Conservation (phyloP, 2,113 vertebrate genomes). For the Heterochromis multidens region DNA sequence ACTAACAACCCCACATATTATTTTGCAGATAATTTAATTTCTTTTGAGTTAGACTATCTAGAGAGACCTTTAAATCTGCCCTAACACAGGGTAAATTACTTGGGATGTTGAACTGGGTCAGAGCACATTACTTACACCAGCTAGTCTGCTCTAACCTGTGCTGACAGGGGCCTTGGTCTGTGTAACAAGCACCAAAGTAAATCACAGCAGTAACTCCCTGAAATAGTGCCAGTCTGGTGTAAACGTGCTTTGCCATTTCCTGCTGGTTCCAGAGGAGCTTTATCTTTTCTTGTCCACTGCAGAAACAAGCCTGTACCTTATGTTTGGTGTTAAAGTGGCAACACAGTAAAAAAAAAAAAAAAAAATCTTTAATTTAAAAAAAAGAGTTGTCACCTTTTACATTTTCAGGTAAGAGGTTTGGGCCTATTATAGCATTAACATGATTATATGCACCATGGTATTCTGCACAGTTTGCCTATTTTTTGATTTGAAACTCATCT, state of each 20-base stretch:
- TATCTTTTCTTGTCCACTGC: background rate
- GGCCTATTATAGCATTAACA: background rate
- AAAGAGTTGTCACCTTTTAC: background rate
- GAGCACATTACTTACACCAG: constrained; percentile 17
- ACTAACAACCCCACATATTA: background rate
- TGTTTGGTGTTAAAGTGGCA: background rate
- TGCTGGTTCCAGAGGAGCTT: background rate
- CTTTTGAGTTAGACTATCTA: background rate
- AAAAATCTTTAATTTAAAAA: background rate
- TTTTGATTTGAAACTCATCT: background rate
- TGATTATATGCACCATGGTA: background rate
- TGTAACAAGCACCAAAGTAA: constrained; percentile 7
- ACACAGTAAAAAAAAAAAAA: background rate
- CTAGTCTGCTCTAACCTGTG: constrained; percentile 23
- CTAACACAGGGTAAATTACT: background rate
- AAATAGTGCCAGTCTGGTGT: background rate
- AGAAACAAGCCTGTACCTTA: background rate
- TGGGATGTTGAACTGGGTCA: constrained; percentile 32
- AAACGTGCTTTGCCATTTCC: background rate
- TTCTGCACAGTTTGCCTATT: background rate
- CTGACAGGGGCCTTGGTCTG: constrained; percentile 34
- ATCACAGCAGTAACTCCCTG: constrained; percentile 1
- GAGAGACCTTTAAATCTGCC: background rate
- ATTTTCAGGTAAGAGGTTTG: background rate
- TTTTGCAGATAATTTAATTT: background rate